A percentile compares a stretch with the other conserved stretches of the same genome.
phyloP scores from a whole-genome alignment of 2,888 invertebrate species.

The Temnothorax rugatulus region DNA sequence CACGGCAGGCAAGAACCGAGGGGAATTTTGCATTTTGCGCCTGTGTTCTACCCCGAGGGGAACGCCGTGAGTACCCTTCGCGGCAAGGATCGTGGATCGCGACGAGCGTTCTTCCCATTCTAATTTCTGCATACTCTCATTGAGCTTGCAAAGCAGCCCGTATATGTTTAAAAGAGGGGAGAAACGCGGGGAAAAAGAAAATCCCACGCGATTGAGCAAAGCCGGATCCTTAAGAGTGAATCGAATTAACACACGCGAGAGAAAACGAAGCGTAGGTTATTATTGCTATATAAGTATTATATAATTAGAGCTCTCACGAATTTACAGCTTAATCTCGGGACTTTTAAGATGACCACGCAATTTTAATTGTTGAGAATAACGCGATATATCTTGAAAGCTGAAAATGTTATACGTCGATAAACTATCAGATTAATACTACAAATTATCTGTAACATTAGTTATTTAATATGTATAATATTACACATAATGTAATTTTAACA shows the following conservation, averaged over 20 bases:
- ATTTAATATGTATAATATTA: neutral
- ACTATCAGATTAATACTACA: constrained; percentile 17
- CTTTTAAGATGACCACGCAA: neutral
- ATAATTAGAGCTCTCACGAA: neutral
- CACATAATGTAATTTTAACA: constrained; percentile 11
- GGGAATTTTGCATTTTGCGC: constrained; percentile 57
- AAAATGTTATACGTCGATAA: neutral
- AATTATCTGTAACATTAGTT: constrained; percentile 28
- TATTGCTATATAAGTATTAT: neutral
- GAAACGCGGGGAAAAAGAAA: neutral
- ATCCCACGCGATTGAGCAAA: constrained; percentile 13
- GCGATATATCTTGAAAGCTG: neutral
- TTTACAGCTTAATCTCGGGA: neutral
- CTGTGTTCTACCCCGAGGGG: constrained; percentile 9
- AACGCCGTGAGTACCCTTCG: constrained; percentile 37
- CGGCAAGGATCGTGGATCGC: constrained; percentile 48
- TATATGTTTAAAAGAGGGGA: constrained; percentile 6
- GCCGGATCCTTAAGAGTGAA: neutral
- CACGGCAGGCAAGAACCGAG: constrained; percentile 53
- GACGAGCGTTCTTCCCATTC: constrained; percentile 45
- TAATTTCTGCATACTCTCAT: constrained; percentile 43
- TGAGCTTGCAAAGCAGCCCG: constrained; percentile 28
- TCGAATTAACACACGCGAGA: neutral
- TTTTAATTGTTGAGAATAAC: constrained; percentile 1
- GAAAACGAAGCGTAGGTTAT: neutral